Conservation (phyloP, 2,888 invertebrate species). For the Chymomyza amoena region DNA sequence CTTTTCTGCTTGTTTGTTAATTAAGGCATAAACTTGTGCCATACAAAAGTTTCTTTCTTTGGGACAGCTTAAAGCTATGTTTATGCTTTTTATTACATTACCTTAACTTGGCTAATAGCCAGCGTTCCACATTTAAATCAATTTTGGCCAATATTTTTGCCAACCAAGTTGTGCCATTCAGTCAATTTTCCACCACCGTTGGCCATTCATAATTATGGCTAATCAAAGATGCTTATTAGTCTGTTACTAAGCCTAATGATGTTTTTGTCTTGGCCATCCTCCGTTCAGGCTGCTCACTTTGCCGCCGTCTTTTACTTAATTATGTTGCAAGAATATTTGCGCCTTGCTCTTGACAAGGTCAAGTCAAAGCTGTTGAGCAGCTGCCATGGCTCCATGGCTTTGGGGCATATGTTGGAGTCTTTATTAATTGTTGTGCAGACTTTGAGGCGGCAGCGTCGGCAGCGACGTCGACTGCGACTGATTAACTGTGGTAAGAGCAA, state of each 20-base stretch:
- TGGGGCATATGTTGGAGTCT: neutral
- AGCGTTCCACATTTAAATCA: constrained; percentile 34
- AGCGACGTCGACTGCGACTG: neutral
- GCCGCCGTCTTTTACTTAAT: neutral
- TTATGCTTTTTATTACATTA: neutral
- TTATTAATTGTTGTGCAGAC: constrained; percentile 2
- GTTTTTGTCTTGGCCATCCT: neutral
- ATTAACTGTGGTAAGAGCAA: neutral
- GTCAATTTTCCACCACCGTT: constrained; percentile 38
- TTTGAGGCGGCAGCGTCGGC: neutral
- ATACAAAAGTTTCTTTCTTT: neutral
- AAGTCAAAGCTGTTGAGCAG: neutral
- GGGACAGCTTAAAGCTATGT: neutral
- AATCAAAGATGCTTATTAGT: constrained; percentile 62
- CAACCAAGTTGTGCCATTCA: constrained; percentile 30
- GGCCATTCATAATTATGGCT: constrained; percentile 53
- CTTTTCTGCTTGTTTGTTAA: neutral
- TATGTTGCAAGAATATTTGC: neutral
- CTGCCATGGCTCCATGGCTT: neutral
- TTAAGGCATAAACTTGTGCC: constrained; percentile 3
- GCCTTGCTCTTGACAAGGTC: neutral
- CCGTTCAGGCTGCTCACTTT: neutral
- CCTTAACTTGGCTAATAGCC: neutral
- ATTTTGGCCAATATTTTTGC: constrained; percentile 38
- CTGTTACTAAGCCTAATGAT: neutral